Percentiles rank a stretch among this genome's conserved stretches.
Evolutionary conservation across 2,113 vertebrate species (phyloP).

Genomic region (Labeo catla): DNA sequence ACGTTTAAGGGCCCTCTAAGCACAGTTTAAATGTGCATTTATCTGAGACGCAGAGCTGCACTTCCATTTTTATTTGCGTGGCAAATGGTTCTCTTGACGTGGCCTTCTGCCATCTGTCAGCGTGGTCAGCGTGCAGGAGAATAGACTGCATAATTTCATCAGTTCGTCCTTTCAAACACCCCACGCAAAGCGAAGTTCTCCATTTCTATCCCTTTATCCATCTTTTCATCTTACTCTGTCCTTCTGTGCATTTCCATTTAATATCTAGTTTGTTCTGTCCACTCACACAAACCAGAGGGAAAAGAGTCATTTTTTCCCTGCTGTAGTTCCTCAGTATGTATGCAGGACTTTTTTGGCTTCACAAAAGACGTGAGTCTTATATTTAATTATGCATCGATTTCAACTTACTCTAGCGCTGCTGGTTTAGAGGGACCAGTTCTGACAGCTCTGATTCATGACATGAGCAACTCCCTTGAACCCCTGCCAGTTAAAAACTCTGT

Average conservation of each 20-base stretch:
- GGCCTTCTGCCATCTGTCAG: constrained; percentile 58
- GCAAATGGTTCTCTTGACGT: constrained; percentile 54
- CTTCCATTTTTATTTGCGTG: constrained; percentile 57
- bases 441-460: constrained; percentile 53
- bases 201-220: not conserved
- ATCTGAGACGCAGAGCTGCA: constrained; percentile 37
- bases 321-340: not conserved
- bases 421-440: constrained; percentile 15
- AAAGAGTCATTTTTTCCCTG: not conserved
- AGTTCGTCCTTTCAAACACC: constrained; percentile 8
- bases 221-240: not conserved
- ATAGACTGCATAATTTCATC: constrained; percentile 23
- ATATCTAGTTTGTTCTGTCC: not conserved
- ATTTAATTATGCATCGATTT: constrained; percentile 54
- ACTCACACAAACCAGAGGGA: not conserved
- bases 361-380: constrained; percentile 8
- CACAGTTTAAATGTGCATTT: constrained; percentile 48
- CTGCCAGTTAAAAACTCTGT: constrained; percentile 10
- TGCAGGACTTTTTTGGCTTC: constrained; percentile 21
- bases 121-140: constrained; percentile 33
- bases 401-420: constrained; percentile 10
- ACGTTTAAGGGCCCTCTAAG: constrained; percentile 28
- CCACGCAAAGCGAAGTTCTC: constrained; percentile 12
- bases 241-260: constrained; percentile 21
- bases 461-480: constrained; percentile 19